phyloP scores from a whole-genome alignment of 2,113 vertebrate species.

The Oreochromis aureus region DNA sequence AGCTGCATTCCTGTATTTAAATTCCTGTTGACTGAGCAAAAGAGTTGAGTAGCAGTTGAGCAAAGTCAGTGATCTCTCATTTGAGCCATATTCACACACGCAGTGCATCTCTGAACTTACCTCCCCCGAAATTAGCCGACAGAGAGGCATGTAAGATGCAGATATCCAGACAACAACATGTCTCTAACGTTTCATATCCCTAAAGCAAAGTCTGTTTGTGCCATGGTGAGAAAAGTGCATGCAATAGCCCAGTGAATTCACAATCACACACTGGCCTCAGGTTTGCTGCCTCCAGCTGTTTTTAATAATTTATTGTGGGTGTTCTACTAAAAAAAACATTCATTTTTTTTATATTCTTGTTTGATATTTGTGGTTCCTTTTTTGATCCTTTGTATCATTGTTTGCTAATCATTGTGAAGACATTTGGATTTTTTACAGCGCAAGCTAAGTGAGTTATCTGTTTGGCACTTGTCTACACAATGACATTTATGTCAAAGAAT shows the following conservation, averaged over 20 bases:
- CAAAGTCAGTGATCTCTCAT: background rate
- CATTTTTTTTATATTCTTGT: background rate
- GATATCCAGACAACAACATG: background rate
- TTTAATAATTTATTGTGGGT: background rate
- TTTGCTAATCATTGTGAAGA: background rate
- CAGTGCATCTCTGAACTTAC: background rate
- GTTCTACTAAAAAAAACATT: background rate
- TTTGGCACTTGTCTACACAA: background rate
- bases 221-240: background rate
- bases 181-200: background rate
- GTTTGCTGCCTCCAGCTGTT: background rate
- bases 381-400: background rate
- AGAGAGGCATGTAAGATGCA: background rate
- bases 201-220: background rate
- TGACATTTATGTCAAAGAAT: background rate
- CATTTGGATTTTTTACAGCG: background rate
- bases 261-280: background rate
- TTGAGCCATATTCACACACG: background rate
- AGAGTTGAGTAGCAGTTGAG: background rate
- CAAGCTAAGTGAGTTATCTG: background rate
- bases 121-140: rapidly evolving
- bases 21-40: background rate
- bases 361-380: background rate
- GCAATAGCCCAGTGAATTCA: background rate
- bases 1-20: background rate